Evolutionary conservation across 2,888 invertebrate species (phyloP).

Genomic region (Drosophila suboccidentalis): DNA sequence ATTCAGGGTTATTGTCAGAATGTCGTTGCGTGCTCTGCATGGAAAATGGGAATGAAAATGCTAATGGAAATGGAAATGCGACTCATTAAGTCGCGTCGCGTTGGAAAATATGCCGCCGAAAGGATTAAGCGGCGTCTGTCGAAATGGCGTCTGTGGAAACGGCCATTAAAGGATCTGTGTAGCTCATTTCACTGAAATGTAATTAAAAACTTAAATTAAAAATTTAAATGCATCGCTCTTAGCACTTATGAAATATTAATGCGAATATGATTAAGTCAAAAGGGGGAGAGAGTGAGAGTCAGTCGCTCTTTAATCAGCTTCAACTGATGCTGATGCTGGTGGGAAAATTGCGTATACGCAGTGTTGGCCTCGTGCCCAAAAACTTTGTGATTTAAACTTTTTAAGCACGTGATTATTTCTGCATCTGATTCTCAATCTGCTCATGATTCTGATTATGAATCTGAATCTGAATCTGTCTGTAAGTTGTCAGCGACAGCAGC

Average conservation of each 20-base stretch:
- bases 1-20: slow-evolving; percentile 54
- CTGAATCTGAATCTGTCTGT: slow-evolving; percentile 15
- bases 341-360: slow-evolving; percentile 33
- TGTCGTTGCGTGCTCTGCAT: slow-evolving; percentile 62
- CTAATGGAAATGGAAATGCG: slow-evolving; percentile 49
- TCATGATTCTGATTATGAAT: neutral
- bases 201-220: slow-evolving; percentile 74
- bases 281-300: neutral
- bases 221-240: slow-evolving; percentile 67
- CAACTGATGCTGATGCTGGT: slow-evolving; percentile 1
- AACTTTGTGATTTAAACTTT: slow-evolving; percentile 24
- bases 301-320: slow-evolving; percentile 42
- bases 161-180: slow-evolving; percentile 55
- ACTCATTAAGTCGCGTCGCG: slow-evolving; percentile 68
- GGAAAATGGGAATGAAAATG: slow-evolving; percentile 29
- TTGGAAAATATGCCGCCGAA: slow-evolving; percentile 71
- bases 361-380: slow-evolving; percentile 5
- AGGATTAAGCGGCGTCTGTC: slow-evolving; percentile 64
- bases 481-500: slow-evolving; percentile 23
- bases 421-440: neutral
- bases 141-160: slow-evolving; percentile 37
- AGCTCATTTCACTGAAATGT: slow-evolving; percentile 34
- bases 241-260: slow-evolving; percentile 73
- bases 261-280: slow-evolving; percentile 52
- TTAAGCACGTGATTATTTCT: slow-evolving; percentile 7